Base-by-base conservation (phyloP, 2,113 vertebrate species). In the Alexandromys fortis region DNA sequence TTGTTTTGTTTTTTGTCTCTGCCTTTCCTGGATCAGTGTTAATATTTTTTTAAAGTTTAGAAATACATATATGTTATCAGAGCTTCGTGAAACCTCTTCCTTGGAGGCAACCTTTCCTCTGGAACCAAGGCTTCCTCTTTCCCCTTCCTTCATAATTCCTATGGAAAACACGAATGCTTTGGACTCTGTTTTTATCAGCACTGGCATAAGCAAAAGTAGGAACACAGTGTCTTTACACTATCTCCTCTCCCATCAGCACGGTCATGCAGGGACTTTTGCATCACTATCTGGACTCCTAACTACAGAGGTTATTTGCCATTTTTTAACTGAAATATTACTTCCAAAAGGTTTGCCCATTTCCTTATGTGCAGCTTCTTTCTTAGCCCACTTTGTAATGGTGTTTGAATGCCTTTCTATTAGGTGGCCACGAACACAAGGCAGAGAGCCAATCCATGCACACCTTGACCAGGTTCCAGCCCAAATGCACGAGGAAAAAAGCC, bases 241-340 rank as follows among this genome's bases (percentile, higher is more conserved):
- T 47, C 30, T 86, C 19, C 65, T 70, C 42, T 70, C 33, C 24
- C 68, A 33, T 42, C 70, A 42, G 24, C 16, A 7, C 1, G 9
- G 26, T 58, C 68, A 58, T 2, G 58, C 49, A 42, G 72, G 47
- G 70, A 30, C 49, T 83, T 95, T 87, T 45, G 5, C 2, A 28
- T 78, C 9, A 88, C 35, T 13, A 49, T 33, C 55, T 96, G 1
- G 19, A 42, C 9, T 89, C 1, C 24, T 93, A 86, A 58, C 87
- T 89, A 17, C 49, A 87, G 67, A 95, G 13, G 8, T 16, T 89
- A 49, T 78, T 94, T 95, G 45, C 9, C n/a, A 92, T 87, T 94
- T 94, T 33, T 89, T n/a, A 89, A 45, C 12, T 70, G 92, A 67
- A 95, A 72, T 83, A 93, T 88, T 96, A 77, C 83, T 92, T 76